Base-by-base conservation (phyloP, 2,888 invertebrate species). In the Oeneis ivallda region DNA sequence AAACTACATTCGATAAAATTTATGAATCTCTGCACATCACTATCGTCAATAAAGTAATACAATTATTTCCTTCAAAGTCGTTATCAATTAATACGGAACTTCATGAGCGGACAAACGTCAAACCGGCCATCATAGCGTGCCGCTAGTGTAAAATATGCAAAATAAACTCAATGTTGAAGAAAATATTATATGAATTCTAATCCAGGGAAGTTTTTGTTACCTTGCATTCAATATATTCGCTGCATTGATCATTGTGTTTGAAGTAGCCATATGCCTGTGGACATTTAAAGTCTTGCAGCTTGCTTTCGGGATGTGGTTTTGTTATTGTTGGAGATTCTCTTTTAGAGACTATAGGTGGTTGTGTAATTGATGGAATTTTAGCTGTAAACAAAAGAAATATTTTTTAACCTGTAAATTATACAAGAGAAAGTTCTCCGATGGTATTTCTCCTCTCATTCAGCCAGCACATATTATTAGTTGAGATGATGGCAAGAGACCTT, bases 181-280 rank as follows among this genome's bases (percentile, higher is more conserved):
- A 15, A 15, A 45, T 15, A 47, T 47, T 37, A 37, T 41, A 11
- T n/a, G n/a, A n/a, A n/a, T 39, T 11, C 9, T 9, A 39, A 39
- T 45, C 8, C 6, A 45, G 15, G 39, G 39, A 45, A 45, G 15
- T 6, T n/a, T n/a, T n/a, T n/a, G 0, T 39, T 54, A 54, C 54
- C 54, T 54, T 54, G 54, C 54, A 54, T 39, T 54, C 54, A 58
- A 45, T 32, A 43, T 58, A 58, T 45, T 43, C 15, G 5, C 17
- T 32, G 11, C 43, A 58, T 32, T 13, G n/a, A 9, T 41, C 41
- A 8, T 2, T 6, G 32, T 57, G n/a, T 32, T 43, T 15, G 15
- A 45, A 58, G 45, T 45, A 45, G 45, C 58, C 43, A n/a, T 58
- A 1, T 39, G 54, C 34, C 17, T 54, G 37, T 15, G 53, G 53